Base-by-base conservation (phyloP, 53 echinoderm and acorn worm genomes). In the Temnopleurus reevesii region DNA sequence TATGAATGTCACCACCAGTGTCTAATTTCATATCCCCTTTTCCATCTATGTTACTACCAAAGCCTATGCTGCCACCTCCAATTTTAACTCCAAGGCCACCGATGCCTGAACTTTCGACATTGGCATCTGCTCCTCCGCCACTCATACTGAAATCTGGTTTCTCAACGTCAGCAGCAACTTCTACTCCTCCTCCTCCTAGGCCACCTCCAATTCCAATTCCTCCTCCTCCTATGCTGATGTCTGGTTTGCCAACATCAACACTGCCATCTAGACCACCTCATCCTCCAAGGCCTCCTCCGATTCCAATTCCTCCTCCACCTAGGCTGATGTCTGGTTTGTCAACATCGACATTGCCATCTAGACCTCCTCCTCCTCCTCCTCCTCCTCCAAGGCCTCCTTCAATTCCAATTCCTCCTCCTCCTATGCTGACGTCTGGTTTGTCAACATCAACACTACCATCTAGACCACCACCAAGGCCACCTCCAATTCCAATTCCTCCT, bases 1-100 rank as follows among this genome's bases (percentile, higher is more conserved):
- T 60, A 61, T 43, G 76, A 44, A 76, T 76, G n/a, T 76, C 47
- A 7, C 88, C 93, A 65, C 83, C 91, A 35, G 89, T 26, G 46
- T 89, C n/a, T 33, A 87, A 83, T 2, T 35, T 56, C 86, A 49
- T 33, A 66, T 87, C 86, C 35, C 76, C 82, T 58, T 57, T 82
- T 59, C 81, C 49, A 44, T 57, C 66, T 35, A 60, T 51, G 36
- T 77, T 77, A 12, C 79, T 92, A 57, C 61, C 63, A 2, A 58
- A 25, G 36, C 57, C 36, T 15, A 21, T 12, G 53, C 26, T 44
- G 43, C 46, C 49, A 15, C 47, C 15, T 1, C 88, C 80, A 44
- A 60, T 61, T 27, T 45, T 19, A 34, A 63, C 71, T 53, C 53
- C 53, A 12, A 45, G 46, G 27, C 59, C 84, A 44, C 55, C 76